Conservation (phyloP, 2,888 invertebrate genomes). For the Trisateles emortualis region DNA sequence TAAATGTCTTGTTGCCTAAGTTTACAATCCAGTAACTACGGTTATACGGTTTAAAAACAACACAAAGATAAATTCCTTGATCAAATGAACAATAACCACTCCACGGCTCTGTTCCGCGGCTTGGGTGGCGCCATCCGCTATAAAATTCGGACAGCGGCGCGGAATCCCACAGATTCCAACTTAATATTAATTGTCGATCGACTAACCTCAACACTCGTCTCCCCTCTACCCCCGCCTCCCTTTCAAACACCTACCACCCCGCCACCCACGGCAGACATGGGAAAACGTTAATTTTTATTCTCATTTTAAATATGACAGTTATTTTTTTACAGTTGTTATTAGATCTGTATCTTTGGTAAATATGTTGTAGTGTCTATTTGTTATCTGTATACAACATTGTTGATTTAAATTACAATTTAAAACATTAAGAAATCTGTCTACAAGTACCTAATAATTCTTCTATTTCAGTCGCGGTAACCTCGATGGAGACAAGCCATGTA, state of each 20-base stretch:
- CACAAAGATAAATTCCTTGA: background rate
- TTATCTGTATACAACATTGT: background rate
- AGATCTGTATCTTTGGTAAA: conserved; percentile 29
- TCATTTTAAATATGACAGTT: conserved; percentile 49
- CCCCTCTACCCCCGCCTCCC: conserved; percentile 34
- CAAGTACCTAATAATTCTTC: no score
- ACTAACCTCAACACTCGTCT: conserved; percentile 69
- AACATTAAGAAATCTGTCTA: background rate
- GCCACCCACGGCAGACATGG: conserved; percentile 45
- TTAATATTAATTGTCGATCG: conserved; percentile 86
- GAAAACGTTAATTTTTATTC: conserved; percentile 52
- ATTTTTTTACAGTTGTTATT: conserved; percentile 33
- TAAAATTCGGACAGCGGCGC: conserved; percentile 86
- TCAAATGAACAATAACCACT: conserved; percentile 45
- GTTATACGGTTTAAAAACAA: no score
- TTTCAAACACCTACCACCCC: conserved; percentile 23
- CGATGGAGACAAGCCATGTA: no score
- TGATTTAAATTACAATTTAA: background rate
- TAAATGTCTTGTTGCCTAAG: no score
- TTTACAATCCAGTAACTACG: no score
- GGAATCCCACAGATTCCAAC: conserved; percentile 86
- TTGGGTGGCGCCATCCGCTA: conserved; percentile 86
- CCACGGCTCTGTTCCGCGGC: conserved; percentile 60
- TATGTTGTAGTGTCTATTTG: background rate
- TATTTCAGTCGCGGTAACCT: no score